A percentile compares a stretch with the other conserved stretches of the same genome.
phyloP scores from a whole-genome alignment of 2,113 vertebrate species.

The Labeo rohita region DNA sequence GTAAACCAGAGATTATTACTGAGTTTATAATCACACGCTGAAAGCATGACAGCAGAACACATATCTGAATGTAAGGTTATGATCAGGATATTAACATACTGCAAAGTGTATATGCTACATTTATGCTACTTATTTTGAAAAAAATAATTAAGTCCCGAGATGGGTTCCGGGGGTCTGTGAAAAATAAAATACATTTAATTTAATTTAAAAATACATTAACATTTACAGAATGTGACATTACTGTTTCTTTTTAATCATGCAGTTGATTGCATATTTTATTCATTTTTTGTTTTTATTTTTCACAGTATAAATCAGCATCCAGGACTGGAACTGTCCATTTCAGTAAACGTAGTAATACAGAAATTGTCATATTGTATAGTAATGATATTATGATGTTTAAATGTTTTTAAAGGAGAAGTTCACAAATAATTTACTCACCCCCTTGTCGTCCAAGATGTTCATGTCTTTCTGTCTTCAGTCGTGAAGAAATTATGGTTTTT shows the following conservation, averaged over 20 bases:
- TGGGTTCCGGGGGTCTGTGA: not conserved
- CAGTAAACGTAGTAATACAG: not conserved
- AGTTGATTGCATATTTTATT: not conserved
- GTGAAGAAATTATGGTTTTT: no score
- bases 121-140: not conserved
- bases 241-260: not conserved
- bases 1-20: not conserved
- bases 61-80: not conserved
- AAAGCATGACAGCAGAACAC: not conserved
- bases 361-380: no score
- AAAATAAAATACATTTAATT: no score
- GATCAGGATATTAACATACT: not conserved
- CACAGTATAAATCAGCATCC: not conserved
- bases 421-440: no score
- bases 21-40: not conserved
- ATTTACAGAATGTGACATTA: not conserved
- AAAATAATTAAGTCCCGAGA: not conserved
- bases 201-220: no score
- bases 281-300: no score
- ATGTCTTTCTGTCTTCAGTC: no score
- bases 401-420: no score
- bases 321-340: not conserved
- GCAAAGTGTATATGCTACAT: not conserved
- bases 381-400: no score
- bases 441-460: no score